A percentile compares a stretch with the other conserved stretches of the same genome.
Evolutionary conservation across 1,140 invertebrate species (phyloP).

Genomic region (Diplogasteroides magnus): DNA sequence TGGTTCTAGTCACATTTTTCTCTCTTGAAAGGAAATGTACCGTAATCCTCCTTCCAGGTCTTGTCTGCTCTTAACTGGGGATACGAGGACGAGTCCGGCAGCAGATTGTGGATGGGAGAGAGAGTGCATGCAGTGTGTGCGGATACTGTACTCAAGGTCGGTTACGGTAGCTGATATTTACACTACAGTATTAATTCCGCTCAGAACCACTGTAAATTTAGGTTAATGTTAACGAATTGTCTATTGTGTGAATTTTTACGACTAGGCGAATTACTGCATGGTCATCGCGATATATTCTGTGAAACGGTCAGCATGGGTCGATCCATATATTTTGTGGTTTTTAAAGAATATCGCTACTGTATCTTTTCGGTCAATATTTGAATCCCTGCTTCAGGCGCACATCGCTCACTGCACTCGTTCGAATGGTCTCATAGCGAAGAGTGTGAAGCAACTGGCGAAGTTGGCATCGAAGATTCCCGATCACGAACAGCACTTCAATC

Average conservation of each 20-base stretch:
- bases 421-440: slow-evolving; percentile 30
- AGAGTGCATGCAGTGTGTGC: slow-evolving; percentile 25
- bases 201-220: too few species aligned
- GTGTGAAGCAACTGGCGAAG: slow-evolving; percentile 26
- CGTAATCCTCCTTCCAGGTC: too few species aligned
- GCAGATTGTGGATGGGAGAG: slow-evolving; percentile 23
- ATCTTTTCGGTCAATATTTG: not conserved
- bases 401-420: slow-evolving; percentile 19
- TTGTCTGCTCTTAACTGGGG: slow-evolving; percentile 28
- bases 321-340: too few species aligned
- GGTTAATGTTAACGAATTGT: too few species aligned
- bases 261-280: too few species aligned
- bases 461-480: slow-evolving; percentile 26
- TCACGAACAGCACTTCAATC: slow-evolving; percentile 23
- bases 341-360: too few species aligned
- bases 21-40: too few species aligned
- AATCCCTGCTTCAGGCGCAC: slow-evolving; percentile 13
- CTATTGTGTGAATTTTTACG: too few species aligned
- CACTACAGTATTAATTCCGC: too few species aligned
- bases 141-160: slow-evolving; percentile 26
- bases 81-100: slow-evolving; percentile 6
- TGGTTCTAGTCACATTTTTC: too few species aligned
- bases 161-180: not conserved
- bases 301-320: too few species aligned
- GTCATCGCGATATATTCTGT: too few species aligned